These are phyloP conservation scores for Nasonia giraulti DNA, from an alignment of 1,140 invertebrate species.

Conservation along the genomic window DNA sequence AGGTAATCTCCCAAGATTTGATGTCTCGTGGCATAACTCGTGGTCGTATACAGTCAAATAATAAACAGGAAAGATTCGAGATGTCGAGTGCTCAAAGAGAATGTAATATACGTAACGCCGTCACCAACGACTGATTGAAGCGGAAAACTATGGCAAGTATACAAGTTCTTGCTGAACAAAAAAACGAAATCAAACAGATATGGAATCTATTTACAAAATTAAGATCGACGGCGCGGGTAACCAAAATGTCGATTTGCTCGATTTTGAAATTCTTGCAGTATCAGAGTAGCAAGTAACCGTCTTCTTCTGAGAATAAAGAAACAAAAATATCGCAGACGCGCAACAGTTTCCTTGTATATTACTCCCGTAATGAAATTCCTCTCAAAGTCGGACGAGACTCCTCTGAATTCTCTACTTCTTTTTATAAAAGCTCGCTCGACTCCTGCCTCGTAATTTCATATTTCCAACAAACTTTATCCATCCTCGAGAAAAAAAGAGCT, in stretches of 20 bases:
- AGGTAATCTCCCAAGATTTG: constrained; percentile 4
- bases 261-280: not conserved
- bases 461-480: not conserved
- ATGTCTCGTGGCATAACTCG: not conserved
- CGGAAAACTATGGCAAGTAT: not conserved
- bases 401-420: no score
- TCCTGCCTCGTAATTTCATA: not conserved
- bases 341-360: not conserved
- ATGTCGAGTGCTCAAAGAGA: not conserved
- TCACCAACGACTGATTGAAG: constrained; percentile 28
- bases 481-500: not conserved
- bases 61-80: not conserved
- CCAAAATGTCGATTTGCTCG: constrained; percentile 22
- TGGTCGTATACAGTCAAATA: not conserved
- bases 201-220: constrained; percentile 29
- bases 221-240: not conserved
- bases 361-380: not conserved
- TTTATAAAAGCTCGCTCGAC: not conserved
- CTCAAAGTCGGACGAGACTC: not conserved
- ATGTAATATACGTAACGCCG: not conserved
- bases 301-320: no score
- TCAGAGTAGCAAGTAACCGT: not conserved
- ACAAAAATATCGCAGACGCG: no score
- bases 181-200: constrained; percentile 24
- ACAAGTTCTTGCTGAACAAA: not conserved